Evolutionary conservation across 2,888 invertebrate genomes (phyloP).

Genomic region (Brenthis ino): DNA sequence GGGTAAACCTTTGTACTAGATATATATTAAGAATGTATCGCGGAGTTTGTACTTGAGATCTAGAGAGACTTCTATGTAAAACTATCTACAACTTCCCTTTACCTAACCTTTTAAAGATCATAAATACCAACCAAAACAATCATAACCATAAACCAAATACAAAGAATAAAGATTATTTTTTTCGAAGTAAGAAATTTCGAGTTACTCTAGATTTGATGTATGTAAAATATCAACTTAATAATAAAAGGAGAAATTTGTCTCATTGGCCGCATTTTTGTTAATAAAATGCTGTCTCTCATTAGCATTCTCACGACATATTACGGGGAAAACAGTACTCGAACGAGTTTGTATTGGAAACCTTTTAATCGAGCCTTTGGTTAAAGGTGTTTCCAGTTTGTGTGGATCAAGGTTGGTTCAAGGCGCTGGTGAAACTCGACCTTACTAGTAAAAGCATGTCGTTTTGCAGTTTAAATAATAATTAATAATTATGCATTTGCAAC

Average conservation of each 20-base stretch:
- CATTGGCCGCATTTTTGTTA: slow-evolving; percentile 8
- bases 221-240: neutral
- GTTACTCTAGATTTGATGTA: no score
- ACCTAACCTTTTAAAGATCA: no score
- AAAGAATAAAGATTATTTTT: no score
- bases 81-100: no score
- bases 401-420: slow-evolving; percentile 38
- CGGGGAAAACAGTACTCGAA: slow-evolving; percentile 26
- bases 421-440: slow-evolving; percentile 35
- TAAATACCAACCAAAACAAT: no score
- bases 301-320: slow-evolving; percentile 11
- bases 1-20: no score
- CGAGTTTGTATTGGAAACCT: slow-evolving; percentile 34
- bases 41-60: no score
- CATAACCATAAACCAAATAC: no score
- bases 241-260: neutral
- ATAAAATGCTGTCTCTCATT: slow-evolving; percentile 1
- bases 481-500: slow-evolving; percentile 16
- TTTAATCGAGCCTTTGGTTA: slow-evolving; percentile 34
- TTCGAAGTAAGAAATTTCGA: no score
- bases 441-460: slow-evolving; percentile 22
- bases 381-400: slow-evolving; percentile 32
- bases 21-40: no score
- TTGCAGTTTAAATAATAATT: slow-evolving; percentile 29
- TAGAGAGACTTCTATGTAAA: no score